Evolutionary conservation across 2,888 invertebrate genomes (phyloP).

Genomic region (Elegia similella): DNA sequence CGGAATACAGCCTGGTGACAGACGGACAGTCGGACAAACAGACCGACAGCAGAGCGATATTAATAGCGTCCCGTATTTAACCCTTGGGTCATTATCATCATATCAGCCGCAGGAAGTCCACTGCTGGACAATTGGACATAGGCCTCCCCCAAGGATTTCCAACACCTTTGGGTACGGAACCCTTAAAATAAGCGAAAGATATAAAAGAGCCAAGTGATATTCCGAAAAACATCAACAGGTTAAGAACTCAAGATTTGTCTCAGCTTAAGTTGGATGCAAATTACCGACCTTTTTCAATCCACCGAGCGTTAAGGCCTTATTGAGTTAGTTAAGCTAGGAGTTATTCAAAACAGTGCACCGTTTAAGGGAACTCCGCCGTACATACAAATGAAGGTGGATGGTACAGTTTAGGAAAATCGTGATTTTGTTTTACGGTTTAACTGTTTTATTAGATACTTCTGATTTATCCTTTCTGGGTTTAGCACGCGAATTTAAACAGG

Average conservation of each 20-base stretch:
- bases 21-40: no score
- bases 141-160: no score
- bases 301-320: constrained; percentile 62
- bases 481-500: neutral
- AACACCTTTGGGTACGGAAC: no score
- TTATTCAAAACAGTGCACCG: constrained; percentile 69
- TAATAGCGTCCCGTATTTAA: no score
- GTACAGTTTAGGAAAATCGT: constrained; percentile 16
- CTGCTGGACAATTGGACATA: no score
- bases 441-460: neutral
- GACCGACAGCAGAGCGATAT: no score
- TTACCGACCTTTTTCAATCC: constrained; percentile 69
- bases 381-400: constrained; percentile 56
- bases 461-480: constrained; percentile 19
- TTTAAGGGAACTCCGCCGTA: constrained; percentile 42
- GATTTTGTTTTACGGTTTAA: constrained; percentile 15
- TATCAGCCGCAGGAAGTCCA: no score
- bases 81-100: no score
- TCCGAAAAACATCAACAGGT: constrained; percentile 34
- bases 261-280: constrained; percentile 57
- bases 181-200: no score
- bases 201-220: neutral
- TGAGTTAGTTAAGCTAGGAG: constrained; percentile 68
- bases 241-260: constrained; percentile 32
- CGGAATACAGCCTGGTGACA: no score